Percentiles rank a stretch among this genome's conserved stretches.
phyloP scores from a whole-genome alignment of 2,888 invertebrate species.

The Lagria hirta region DNA sequence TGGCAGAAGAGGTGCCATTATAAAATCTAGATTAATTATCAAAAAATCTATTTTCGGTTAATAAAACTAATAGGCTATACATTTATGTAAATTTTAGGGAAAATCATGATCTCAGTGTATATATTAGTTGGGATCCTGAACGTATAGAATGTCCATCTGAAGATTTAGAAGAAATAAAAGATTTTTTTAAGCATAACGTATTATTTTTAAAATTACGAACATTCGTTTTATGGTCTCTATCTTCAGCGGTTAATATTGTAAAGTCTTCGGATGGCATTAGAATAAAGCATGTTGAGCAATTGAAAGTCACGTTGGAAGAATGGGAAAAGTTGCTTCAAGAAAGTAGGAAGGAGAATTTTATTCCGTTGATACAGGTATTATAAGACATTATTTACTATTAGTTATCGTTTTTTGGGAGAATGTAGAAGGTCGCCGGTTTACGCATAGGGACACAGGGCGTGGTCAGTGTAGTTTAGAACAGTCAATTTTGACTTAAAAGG shows the following conservation, averaged over 20 bases:
- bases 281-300: constrained; percentile 39
- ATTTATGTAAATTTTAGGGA: too few relatives aligned
- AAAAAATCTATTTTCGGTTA: too few relatives aligned
- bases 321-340: constrained; percentile 40
- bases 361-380: constrained; percentile 35
- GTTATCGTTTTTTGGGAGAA: constrained; percentile 1
- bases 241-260: constrained; percentile 41
- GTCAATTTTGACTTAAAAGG: too few relatives aligned
- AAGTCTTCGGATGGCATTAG: constrained; percentile 44
- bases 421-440: background rate
- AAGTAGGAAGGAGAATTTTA: constrained; percentile 20
- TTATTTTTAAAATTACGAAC: constrained; percentile 45
- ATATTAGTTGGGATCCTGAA: constrained; percentile 69
- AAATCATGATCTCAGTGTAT: constrained; percentile 76
- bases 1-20: too few relatives aligned
- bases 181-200: constrained; percentile 45
- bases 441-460: background rate
- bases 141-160: constrained; percentile 48
- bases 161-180: constrained; percentile 47
- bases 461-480: too few relatives aligned
- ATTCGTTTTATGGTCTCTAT: constrained; percentile 40
- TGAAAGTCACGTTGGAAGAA: constrained; percentile 38
- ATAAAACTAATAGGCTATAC: too few relatives aligned
- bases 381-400: too few relatives aligned
- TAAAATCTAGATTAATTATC: too few relatives aligned